Conservation (phyloP, 2,113 vertebrate genomes). For the Rhombomys opimus region DNA sequence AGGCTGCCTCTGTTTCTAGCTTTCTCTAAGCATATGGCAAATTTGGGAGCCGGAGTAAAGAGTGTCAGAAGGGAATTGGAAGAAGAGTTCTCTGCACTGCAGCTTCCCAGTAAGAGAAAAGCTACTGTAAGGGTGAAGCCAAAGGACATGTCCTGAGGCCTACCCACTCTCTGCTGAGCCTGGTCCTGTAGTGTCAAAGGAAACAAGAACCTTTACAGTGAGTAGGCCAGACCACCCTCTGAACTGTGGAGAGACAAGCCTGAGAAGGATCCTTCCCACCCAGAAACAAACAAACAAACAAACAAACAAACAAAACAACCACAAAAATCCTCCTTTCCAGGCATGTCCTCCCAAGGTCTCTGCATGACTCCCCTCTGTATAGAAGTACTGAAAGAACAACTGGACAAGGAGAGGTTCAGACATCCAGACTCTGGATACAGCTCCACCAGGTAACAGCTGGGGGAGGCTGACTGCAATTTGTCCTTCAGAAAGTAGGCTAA, state of each 20-base stretch:
- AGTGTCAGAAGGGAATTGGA: conserved; percentile 21
- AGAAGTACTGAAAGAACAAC: background rate
- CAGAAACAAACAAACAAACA: background rate
- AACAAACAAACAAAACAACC: background rate
- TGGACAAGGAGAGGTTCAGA: background rate
- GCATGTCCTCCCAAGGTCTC: background rate
- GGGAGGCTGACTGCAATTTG: background rate
- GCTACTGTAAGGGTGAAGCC: background rate
- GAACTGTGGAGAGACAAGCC: background rate
- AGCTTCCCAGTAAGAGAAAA: background rate
- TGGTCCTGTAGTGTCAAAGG: background rate
- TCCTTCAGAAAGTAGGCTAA: background rate
- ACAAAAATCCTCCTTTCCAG: background rate
- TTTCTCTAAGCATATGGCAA: background rate
- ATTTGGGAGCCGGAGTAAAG: background rate
- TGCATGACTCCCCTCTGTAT: background rate
- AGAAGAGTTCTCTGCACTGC: background rate
- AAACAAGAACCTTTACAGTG: background rate
- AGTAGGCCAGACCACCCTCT: background rate
- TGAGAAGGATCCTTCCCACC: conserved; percentile 18
- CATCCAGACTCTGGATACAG: too few relatives aligned
- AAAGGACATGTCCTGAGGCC: background rate
- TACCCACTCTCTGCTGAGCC: background rate
- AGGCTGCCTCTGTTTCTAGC: background rate
- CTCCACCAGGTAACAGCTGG: background rate